Base-by-base conservation (phyloP, 2,888 invertebrate species). In the Zygogramma bicolorata region DNA sequence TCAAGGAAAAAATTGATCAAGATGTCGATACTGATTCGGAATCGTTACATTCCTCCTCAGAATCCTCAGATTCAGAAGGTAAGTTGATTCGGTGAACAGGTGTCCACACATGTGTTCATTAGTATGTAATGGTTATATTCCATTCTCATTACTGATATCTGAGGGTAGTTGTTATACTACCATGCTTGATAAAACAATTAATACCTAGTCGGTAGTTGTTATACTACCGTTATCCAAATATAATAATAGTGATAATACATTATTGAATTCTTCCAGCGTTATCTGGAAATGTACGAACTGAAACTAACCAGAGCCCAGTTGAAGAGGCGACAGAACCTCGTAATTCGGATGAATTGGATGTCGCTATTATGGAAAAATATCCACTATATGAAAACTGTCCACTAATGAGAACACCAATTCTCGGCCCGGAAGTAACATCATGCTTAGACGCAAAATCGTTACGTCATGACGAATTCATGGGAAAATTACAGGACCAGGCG, bases 371-470 rank as follows among this genome's bases (percentile, higher is more conserved):
- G n/a, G 42, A 22, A 1, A 70, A 70, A 66, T 70, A 70, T 57
- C 70, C 65, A 15, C 20, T 69, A 13, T 49, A 31, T 13, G 58
- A 61, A 42, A 70, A 73, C 27, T 73, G 69, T 53, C 22, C 57
- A 4, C 15, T 40, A 13, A 13, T 73, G 31, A 34, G 46, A 20
- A 20, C 66, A 18, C 70, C 70, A 2, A 27, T 70, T 25, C 18
- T 72, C 7, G 62, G 46, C n/a, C 31, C 31, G 1, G 68, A 72
- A 61, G 38, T 72, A 40, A 31, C 27, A 7, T 42, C 31, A 29
- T 68, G 65, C 42, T 1, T 72, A 25, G n/a, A 53, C 15, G 20
- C 40, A 5, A 31, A 29, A 40, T 20, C 53, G 5, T 27, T 59
- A 22, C 29, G 63, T n/a, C n/a, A n/a, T n/a, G n/a, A 72, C 31